Evolutionary conservation across 2,113 vertebrate species (phyloP).

Genomic region (Lophura nycthemera): DNA sequence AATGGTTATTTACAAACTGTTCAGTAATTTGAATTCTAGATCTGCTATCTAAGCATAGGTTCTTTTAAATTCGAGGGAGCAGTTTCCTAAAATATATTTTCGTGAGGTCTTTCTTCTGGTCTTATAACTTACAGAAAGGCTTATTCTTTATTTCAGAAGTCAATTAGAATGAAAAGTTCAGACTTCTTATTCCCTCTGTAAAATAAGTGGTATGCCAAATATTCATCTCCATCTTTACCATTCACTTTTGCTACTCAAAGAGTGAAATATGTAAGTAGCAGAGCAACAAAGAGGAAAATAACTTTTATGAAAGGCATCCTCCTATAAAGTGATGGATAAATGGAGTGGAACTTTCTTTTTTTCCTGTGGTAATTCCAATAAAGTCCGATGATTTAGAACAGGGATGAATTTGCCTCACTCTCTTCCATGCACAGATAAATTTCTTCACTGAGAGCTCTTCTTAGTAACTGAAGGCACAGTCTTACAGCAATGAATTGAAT

Average conservation of each 20-base stretch:
- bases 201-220: background rate
- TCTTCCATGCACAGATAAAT: slow-evolving; percentile 42
- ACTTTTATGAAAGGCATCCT: slow-evolving; percentile 48
- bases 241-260: background rate
- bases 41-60: rapidly evolving
- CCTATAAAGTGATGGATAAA: slow-evolving; percentile 31
- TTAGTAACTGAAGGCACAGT: slow-evolving; percentile 23
- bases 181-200: background rate
- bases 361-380: background rate
- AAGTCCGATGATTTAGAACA: slow-evolving; percentile 40
- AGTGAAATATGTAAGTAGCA: slow-evolving; percentile 34
- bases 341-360: background rate
- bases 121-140: background rate
- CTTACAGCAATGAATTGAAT: slow-evolving; percentile 25
- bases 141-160: background rate
- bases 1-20: background rate
- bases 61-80: background rate
- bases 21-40: background rate
- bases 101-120: background rate
- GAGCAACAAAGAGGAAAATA: slow-evolving; percentile 71
- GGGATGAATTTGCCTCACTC: slow-evolving; percentile 40
- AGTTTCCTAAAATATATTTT: background rate
- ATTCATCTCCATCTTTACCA: background rate
- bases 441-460: slow-evolving; percentile 39
- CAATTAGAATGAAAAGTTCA: background rate